These are phyloP conservation scores for Pseudorhombus dupliciocellatus DNA, from an alignment of 2,113 vertebrate species.

Conservation along the genomic window DNA sequence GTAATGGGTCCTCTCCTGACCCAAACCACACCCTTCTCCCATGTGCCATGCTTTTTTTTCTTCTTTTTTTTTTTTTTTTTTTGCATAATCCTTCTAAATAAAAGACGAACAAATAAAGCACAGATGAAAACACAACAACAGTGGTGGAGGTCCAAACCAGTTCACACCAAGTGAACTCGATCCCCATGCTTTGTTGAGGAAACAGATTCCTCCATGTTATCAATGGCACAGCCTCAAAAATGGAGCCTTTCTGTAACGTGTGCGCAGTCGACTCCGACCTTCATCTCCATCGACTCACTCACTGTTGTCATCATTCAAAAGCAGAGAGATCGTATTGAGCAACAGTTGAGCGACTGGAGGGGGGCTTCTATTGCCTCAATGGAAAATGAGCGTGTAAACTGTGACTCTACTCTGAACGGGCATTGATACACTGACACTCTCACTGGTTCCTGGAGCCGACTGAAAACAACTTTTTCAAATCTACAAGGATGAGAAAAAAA, in stretches of 20 bases:
- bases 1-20: no score
- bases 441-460: neutral
- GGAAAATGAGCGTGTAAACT: neutral
- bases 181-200: neutral
- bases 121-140: no score
- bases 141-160: no score
- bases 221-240: no score
- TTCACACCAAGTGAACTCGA: neutral
- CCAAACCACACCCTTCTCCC: no score
- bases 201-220: neutral
- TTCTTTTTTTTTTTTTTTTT: no score
- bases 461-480: neutral
- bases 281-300: neutral
- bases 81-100: no score
- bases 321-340: neutral
- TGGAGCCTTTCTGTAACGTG: no score
- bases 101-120: no score
- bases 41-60: no score
- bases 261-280: no score
- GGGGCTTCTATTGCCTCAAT: neutral
- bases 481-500: neutral
- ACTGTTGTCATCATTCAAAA: neutral
- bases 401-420: neutral
- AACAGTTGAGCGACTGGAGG: no score
- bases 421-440: neutral